A percentile compares a stretch with the other conserved stretches of the same genome.
phyloP scores from a whole-genome alignment of 2,797 vertebrate genomes.

The Poecilia gillii region DNA sequence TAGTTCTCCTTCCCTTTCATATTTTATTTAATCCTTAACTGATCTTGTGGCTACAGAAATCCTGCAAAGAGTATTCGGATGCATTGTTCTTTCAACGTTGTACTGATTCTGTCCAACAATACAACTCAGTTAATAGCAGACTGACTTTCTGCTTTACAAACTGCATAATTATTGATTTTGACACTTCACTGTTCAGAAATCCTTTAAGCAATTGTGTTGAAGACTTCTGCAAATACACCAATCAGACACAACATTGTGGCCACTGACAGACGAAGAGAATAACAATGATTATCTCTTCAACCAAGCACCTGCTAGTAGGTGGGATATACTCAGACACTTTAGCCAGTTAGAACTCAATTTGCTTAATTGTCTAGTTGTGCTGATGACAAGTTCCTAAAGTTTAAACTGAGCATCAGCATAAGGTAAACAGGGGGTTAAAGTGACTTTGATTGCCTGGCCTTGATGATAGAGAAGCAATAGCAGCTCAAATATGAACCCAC shows the following conservation, averaged over 20 bases:
- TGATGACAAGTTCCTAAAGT: background rate
- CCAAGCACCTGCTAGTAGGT: background rate
- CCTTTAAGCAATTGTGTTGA: background rate
- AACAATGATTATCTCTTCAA: background rate
- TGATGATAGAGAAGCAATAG: background rate
- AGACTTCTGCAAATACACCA: background rate
- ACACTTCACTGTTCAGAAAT: background rate
- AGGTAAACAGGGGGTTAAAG: background rate
- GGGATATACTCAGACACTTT: background rate
- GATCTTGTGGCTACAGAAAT: background rate
- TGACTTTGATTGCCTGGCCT: background rate
- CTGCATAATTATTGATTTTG: background rate
- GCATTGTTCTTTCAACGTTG: background rate
- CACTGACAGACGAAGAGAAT: background rate
- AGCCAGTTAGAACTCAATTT: background rate
- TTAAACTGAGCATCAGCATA: background rate
- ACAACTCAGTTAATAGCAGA: background rate
- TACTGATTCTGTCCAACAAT: background rate
- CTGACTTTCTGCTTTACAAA: background rate
- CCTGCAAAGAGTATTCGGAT: background rate
- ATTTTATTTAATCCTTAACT: background rate
- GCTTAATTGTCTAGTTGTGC: background rate
- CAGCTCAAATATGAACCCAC: background rate
- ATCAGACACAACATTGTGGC: background rate
- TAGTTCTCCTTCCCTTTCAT: background rate